Evolutionary conservation across 2,888 invertebrate genomes (phyloP), one percentile per base, ranked within the genome.

Genomic region (Harpalus rufipes): DNA sequence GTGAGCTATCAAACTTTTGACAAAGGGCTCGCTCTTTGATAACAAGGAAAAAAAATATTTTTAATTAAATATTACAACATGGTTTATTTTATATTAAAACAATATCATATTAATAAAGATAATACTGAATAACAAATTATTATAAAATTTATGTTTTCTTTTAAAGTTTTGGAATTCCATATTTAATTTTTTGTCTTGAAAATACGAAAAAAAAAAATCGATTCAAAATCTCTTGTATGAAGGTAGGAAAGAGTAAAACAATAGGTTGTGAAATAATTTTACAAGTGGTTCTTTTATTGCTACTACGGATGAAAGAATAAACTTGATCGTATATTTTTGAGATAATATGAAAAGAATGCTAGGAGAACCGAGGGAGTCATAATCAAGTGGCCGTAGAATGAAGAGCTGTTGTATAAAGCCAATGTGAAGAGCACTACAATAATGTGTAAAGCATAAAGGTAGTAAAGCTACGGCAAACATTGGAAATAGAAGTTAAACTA

Each of bases 401-500:
- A 78, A 78, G 78, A 58, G 58, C 78, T 78, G 56, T 51, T 78
- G 78, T 56, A 56, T 32, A 78, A 78, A 78, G 78, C 78, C 58
- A 78, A 58, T 78, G 78, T 14, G 21, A 56, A 78, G 78, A 58
- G 58, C 58, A 78, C 78, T 78, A 32, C 56, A 78, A 78, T 78
- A 78, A 32, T 78, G 58, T 78, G 56, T 78, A 51, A 56, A 32
- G 51, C 78, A 51, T 51, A 51, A 51, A 51, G 44, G 12, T 51
- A 51, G 12, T 51, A 51, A 51, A 51, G 44, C 44, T 51, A 51
- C 44, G 44, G 44, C 5, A 51, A 51, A 12, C 44, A 51, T 12
- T 51, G 44, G 2, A 51, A 12, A 32, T 8, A 51, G 44, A 8
- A 12, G 44, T 12, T 51, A 51, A 51, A 10, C 44, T 51, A 51